These are phyloP conservation scores for Pseudorectes ferrugineus DNA, from an alignment of 2,113 vertebrate genomes.

Conservation along the genomic window DNA sequence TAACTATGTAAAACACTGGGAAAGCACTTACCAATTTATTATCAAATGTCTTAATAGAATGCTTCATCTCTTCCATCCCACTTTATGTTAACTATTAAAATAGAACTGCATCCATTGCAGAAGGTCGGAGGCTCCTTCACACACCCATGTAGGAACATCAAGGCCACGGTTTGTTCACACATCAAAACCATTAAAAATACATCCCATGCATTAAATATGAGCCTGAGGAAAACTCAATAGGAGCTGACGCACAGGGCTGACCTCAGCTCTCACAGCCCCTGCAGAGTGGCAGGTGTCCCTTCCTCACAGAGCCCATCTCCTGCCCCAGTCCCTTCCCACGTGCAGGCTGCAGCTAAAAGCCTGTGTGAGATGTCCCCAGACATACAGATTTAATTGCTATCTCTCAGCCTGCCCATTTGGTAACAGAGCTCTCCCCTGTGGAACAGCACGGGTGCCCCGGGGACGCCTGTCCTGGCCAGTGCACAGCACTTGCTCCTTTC, in stretches of 20 bases:
- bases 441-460: neutral
- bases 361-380: neutral
- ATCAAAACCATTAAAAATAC: conserved; percentile 43
- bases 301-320: neutral
- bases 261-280: neutral
- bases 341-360: neutral
- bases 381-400: neutral
- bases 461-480: neutral
- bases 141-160: conserved; percentile 28
- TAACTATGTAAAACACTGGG: conserved; percentile 2
- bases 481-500: neutral
- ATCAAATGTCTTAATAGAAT: neutral
- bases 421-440: neutral
- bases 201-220: conserved; percentile 61
- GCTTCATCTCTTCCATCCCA: neutral
- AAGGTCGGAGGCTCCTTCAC: conserved; percentile 53
- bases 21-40: conserved; percentile 10
- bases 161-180: conserved; percentile 30
- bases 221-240: neutral
- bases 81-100: conserved; percentile 20
- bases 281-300: neutral
- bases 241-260: neutral
- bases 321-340: neutral
- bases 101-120: conserved; percentile 39
- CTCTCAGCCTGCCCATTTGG: neutral